Percentiles rank a stretch among this genome's conserved stretches.
These are phyloP conservation scores for Zoanthus sansibaricus DNA, from an alignment of 92 coral and sea anemone genomes.

Conservation along the genomic window DNA sequence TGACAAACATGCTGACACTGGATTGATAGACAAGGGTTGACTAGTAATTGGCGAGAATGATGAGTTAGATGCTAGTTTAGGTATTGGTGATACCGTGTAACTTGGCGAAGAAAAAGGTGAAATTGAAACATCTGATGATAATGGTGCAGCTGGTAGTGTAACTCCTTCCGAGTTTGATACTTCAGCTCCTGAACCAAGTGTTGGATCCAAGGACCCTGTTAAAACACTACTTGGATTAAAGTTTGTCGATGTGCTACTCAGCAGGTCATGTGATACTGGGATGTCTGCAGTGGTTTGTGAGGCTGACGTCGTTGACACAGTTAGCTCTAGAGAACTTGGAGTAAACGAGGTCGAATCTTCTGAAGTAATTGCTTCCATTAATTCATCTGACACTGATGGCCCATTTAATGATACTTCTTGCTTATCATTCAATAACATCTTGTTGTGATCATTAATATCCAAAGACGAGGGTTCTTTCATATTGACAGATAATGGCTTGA, in stretches of 20 bases:
- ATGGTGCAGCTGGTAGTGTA: slow-evolving; percentile 42
- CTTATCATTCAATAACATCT: slow-evolving; percentile 23
- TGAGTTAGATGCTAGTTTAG: slow-evolving; percentile 66
- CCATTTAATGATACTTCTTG: slow-evolving; percentile 30
- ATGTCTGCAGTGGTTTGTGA: slow-evolving; percentile 27
- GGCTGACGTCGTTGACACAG: slow-evolving; percentile 31
- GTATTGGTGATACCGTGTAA: slow-evolving; percentile 79
- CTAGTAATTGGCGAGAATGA: slow-evolving; percentile 77
- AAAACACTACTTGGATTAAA: slow-evolving; percentile 51
- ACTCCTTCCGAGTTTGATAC: slow-evolving; percentile 52
- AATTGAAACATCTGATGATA: slow-evolving; percentile 56
- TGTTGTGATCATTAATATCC: slow-evolving; percentile 30
- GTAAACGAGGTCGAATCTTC: slow-evolving; percentile 33
- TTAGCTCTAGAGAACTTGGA: slow-evolving; percentile 28
- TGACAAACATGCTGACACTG: slow-evolving; percentile 75
- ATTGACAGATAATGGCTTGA: slow-evolving; percentile 34
- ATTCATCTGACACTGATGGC: slow-evolving; percentile 16
- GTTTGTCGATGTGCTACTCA: background rate
- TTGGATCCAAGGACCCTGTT: slow-evolving; percentile 74
- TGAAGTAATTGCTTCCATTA: slow-evolving; percentile 26
- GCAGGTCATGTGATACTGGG: slow-evolving; percentile 30
- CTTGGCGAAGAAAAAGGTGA: slow-evolving; percentile 80
- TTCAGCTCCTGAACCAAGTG: slow-evolving; percentile 71
- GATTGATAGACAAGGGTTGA: slow-evolving; percentile 91
- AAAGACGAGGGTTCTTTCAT: slow-evolving; percentile 40